Conservation (phyloP, 2,113 vertebrate species). For the Colius striatus region DNA sequence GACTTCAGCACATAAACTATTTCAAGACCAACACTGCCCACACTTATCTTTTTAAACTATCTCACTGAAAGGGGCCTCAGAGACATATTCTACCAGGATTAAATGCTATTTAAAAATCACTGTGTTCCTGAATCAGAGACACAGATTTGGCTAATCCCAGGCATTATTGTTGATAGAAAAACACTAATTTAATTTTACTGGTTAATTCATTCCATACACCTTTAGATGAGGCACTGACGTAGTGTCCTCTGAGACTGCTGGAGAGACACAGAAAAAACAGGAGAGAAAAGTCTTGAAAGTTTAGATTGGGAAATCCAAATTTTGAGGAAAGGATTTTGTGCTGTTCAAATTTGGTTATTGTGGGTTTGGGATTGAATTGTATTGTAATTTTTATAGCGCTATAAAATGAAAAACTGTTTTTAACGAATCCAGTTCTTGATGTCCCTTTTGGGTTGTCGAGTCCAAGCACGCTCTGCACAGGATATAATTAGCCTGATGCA, state of each 20-base stretch:
- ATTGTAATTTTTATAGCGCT: conserved; percentile 53
- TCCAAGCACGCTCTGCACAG: not conserved
- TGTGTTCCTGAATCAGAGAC: not conserved
- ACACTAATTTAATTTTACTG: conserved; percentile 6
- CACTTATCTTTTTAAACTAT: conserved; percentile 11
- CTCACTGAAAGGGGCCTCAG: conserved; percentile 1
- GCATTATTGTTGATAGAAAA: not conserved
- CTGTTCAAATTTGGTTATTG: conserved; percentile 42
- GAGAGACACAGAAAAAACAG: not conserved
- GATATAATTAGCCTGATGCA: conserved; percentile 55
- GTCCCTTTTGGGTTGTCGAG: conserved; percentile 39
- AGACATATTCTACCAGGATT: not conserved
- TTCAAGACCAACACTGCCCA: not conserved
- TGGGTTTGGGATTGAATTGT: conserved; percentile 25
- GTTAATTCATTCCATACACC: not conserved
- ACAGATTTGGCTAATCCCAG: not conserved
- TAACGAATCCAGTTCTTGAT: not conserved
- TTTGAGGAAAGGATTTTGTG: not conserved
- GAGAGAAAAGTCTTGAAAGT: not conserved
- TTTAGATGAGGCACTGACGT: not conserved
- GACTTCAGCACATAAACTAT: conserved; percentile 13
- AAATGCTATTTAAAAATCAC: conserved; percentile 36
- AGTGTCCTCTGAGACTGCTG: not conserved
- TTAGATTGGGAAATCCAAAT: conserved; percentile 10
- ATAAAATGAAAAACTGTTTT: conserved; percentile 51